These are phyloP conservation scores for Neogale vison DNA, from an alignment of 2,113 vertebrate genomes.

Conservation along the genomic window DNA sequence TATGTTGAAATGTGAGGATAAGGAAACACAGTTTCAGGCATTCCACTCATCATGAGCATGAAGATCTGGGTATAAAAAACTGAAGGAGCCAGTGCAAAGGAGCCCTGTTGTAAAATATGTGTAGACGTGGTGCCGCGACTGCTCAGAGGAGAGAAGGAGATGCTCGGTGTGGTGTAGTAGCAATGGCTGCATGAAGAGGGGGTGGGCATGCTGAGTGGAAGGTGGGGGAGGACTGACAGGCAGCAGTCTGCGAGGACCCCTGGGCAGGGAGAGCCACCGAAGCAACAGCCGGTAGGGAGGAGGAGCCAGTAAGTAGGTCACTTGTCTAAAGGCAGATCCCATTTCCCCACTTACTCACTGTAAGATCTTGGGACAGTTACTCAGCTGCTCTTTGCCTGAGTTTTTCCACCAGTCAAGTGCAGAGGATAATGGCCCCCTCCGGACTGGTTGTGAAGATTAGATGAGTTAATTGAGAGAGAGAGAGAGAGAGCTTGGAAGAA, in stretches of 20 bases:
- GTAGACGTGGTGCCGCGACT: fast-evolving
- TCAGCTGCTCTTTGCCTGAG: background rate
- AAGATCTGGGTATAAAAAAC: background rate
- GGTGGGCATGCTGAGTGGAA: background rate
- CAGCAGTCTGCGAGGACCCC: background rate
- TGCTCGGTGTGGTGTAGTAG: background rate
- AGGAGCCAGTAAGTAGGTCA: background rate
- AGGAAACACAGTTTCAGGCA: background rate
- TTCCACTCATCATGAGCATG: background rate
- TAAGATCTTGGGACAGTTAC: background rate
- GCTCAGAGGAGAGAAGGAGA: background rate
- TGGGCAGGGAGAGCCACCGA: background rate
- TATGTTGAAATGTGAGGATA: background rate
- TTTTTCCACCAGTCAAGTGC: background rate
- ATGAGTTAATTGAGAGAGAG: no score
- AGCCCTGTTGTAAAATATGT: background rate
- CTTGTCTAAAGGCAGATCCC: background rate
- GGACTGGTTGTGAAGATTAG: background rate
- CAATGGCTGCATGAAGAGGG: fast-evolving
- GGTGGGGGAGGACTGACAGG: background rate
- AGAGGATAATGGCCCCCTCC: background rate
- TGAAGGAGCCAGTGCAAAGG: background rate
- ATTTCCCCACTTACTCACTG: background rate
- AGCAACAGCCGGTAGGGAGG: background rate
- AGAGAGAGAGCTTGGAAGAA: background rate